Evolutionary conservation across 2,888 invertebrate genomes (phyloP).

Genomic region (Amorpha juglandis): DNA sequence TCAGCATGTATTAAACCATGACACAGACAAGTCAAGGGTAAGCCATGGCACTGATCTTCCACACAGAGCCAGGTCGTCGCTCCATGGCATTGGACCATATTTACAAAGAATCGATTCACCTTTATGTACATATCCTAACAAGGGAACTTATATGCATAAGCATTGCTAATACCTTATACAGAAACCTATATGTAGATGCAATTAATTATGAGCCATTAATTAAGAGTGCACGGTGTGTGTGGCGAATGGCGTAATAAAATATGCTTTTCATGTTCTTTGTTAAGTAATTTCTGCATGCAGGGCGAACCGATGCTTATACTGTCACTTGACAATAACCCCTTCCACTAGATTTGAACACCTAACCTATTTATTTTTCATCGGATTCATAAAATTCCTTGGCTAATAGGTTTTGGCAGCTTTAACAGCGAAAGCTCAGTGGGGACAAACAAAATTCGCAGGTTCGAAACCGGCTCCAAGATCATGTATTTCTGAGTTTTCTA

Average conservation of each 20-base stretch:
- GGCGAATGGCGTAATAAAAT: conserved; percentile 1
- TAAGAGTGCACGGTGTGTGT: not conserved
- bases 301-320: too few relatives aligned
- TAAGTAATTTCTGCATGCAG: not conserved
- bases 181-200: not conserved
- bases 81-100: not conserved
- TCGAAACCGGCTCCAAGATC: too few relatives aligned
- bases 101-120: conserved; percentile 4
- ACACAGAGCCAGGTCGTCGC: not conserved
- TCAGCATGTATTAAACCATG: not conserved
- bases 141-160: not conserved
- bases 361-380: too few relatives aligned
- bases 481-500: too few relatives aligned
- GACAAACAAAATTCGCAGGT: too few relatives aligned
- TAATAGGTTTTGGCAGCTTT: too few relatives aligned
- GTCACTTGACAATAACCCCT: too few relatives aligned
- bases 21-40: not conserved
- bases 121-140: not conserved
- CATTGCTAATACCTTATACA: not conserved
- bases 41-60: conserved; percentile 10
- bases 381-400: too few relatives aligned
- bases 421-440: too few relatives aligned
- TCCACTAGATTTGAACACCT: too few relatives aligned
- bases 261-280: not conserved
- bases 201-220: conserved; percentile 12